Base-by-base conservation (phyloP, 2,113 vertebrate genomes). In the Microtus pennsylvanicus region DNA sequence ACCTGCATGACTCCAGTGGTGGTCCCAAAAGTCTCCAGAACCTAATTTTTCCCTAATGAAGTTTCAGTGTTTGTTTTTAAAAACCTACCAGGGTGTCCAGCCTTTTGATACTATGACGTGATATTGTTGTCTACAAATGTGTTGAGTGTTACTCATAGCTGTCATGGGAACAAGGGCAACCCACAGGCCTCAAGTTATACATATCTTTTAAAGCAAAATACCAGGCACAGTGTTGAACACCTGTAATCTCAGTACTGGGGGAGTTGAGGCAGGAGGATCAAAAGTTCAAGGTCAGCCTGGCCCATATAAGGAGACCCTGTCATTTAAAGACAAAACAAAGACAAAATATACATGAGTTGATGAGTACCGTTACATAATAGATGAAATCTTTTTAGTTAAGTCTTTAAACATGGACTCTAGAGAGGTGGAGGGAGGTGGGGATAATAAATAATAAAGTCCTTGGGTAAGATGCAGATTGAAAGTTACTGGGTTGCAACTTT, bases 61-160 rank as follows among this genome's bases (percentile, higher is more conserved):
- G 55, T 93, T 95, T 75, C 33, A 90, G 55, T 42, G 75, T 89
- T 94, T 65, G 9, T 58, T 93, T 28, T 55, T 88, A 55, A 55
- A 55, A 52, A 24, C 33, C 33, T n/a, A 16, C 47, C 30, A 52
- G 14, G 5, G 42, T 70, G 7, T 70, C 10, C 58, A 50, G 4
- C 19, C 28, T 67, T 87, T 86, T 22, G 78, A 81, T 52, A n/a
- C 52, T 58, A 4, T 13, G 35, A 80, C 33, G 38, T 52, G 42
- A 33, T 70, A 67, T 35, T 35, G 85, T 50, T 42, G 30, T 69
- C 45, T 70, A n/a, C 65, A 70, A 70, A 70, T 70, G 45, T 50
- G 45, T 87, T 70, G 30, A 45, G 6, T 17, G 21, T 69, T 30
- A 52, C 50, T 69, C 65, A 70, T 35, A 65, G 82, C 61, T 67